Percentiles rank a stretch among this genome's conserved stretches.
These are phyloP conservation scores for Rhinoderma darwinii DNA, from an alignment of 2,113 vertebrate genomes.

Conservation along the genomic window DNA sequence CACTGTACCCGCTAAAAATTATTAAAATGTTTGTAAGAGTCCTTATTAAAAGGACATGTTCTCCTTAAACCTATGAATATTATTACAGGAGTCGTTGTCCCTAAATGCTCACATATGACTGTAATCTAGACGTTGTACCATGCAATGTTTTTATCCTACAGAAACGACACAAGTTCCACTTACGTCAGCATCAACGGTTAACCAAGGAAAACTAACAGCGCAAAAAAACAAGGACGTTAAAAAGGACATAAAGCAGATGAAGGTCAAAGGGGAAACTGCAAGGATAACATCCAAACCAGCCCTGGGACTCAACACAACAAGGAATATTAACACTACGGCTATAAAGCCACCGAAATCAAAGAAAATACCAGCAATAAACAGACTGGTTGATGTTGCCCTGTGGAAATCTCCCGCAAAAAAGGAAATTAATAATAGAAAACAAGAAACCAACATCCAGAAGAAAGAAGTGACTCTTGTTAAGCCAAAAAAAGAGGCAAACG, in stretches of 20 bases:
- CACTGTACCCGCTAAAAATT: background rate
- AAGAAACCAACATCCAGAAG: conserved; percentile 29
- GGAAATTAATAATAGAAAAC: conserved; percentile 17
- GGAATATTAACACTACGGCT: background rate
- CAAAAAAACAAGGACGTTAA: conserved; percentile 4
- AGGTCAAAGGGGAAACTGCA: background rate
- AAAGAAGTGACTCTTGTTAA: background rate
- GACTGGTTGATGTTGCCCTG: background rate
- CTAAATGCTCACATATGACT: background rate
- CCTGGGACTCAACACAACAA: background rate
- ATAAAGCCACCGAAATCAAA: background rate
- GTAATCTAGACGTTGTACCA: background rate
- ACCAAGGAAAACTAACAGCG: conserved; percentile 11
- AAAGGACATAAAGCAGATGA: conserved; percentile 4
- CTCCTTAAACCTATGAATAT: background rate
- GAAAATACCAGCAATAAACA: background rate
- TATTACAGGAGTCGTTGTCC: background rate
- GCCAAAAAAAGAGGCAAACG: background rate
- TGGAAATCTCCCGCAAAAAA: conserved; percentile 1
- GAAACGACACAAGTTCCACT: background rate
- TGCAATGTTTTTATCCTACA: background rate
- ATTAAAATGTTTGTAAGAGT: no score
- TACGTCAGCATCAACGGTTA: background rate
- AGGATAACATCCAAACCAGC: background rate
- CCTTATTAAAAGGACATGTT: no score